These are phyloP conservation scores for Sinella curviseta DNA, from an alignment of 1,140 invertebrate species.

Conservation along the genomic window DNA sequence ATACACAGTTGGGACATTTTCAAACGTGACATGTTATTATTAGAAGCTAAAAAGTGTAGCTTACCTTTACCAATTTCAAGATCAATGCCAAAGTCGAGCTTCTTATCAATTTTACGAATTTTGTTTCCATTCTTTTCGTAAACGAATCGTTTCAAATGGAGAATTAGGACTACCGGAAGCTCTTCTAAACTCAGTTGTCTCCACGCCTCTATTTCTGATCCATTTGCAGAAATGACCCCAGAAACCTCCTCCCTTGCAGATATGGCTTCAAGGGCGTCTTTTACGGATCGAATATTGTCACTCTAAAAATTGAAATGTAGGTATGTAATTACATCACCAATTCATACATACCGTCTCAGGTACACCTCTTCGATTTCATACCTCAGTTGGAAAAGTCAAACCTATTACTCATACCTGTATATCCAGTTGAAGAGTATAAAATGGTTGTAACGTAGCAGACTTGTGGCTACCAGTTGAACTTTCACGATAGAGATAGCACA, in stretches of 20 bases:
- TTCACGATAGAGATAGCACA: constrained; percentile 78
- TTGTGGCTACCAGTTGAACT: constrained; percentile 70
- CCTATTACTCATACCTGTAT: constrained; percentile 71
- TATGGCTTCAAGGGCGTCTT: constrained; percentile 73
- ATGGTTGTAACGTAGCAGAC: constrained; percentile 81
- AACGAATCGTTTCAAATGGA: constrained; percentile 80
- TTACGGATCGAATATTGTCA: constrained; percentile 65
- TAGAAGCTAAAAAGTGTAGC: constrained; percentile 47
- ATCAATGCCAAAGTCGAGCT: constrained; percentile 82
- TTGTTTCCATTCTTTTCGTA: constrained; percentile 77
- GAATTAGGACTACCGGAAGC: constrained; percentile 78
- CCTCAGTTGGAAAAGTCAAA: background rate
- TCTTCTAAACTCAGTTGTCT: constrained; percentile 83
- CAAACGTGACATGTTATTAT: background rate
- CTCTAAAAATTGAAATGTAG: constrained; percentile 62
- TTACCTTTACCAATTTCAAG: constrained; percentile 86
- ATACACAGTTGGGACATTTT: background rate
- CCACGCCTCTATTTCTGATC: constrained; percentile 79
- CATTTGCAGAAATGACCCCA: constrained; percentile 79
- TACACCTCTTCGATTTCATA: no score
- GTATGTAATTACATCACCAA: no score
- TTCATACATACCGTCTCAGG: no score
- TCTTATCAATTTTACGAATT: constrained; percentile 87
- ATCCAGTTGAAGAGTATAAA: constrained; percentile 89
- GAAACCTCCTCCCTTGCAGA: constrained; percentile 78